These are phyloP conservation scores for Calyptomena viridis DNA, from an alignment of 2,113 vertebrate genomes.

Conservation along the genomic window DNA sequence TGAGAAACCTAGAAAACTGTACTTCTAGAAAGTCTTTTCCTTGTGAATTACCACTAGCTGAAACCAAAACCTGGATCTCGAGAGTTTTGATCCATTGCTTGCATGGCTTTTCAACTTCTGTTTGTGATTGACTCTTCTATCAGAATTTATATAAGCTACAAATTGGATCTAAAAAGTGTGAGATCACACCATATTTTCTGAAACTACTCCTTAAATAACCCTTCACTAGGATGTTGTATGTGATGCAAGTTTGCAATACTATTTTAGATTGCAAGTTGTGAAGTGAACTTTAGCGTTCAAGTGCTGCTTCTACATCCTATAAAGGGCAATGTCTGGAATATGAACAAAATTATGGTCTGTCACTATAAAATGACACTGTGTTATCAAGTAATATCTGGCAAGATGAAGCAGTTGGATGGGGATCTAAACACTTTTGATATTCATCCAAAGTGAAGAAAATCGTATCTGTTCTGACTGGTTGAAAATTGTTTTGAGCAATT, in stretches of 20 bases:
- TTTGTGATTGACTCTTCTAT: not conserved
- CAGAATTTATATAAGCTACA: not conserved
- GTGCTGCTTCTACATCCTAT: slow-evolving; percentile 7
- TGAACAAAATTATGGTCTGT: slow-evolving; percentile 64
- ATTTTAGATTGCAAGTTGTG: not conserved
- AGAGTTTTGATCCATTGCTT: not conserved
- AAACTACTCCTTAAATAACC: slow-evolving; percentile 22
- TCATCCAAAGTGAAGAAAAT: slow-evolving; percentile 69
- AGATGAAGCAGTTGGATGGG: slow-evolving; percentile 3
- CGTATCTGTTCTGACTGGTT: slow-evolving; percentile 45
- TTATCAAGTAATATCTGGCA: slow-evolving; percentile 61
- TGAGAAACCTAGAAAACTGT: not conserved
- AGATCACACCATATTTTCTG: not conserved
- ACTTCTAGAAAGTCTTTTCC: not conserved
- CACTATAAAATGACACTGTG: slow-evolving; percentile 51
- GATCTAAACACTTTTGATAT: slow-evolving; percentile 52
- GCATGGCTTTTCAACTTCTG: not conserved
- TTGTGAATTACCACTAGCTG: not conserved
- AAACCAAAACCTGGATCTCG: not conserved
- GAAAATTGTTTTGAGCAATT: slow-evolving; percentile 65
- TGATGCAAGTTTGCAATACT: not conserved
- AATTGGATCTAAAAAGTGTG: not conserved
- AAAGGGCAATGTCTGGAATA: slow-evolving; percentile 55
- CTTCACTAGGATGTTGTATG: not conserved
- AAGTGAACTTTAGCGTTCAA: not conserved